phyloP scores from a whole-genome alignment of 1,140 invertebrate genomes.

The Argopecten irradians region DNA sequence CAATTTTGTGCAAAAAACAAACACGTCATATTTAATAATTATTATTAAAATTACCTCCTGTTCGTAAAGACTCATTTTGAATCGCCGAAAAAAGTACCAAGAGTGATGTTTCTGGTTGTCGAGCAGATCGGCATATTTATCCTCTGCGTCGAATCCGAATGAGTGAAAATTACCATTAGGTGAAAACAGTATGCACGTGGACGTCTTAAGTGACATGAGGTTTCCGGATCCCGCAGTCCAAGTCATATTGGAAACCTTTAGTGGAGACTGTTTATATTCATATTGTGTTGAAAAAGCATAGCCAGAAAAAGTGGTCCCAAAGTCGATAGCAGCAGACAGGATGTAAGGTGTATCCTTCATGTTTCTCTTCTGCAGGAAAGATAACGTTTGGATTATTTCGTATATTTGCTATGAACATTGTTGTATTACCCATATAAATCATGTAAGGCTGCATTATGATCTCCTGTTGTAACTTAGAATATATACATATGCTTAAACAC shows the following conservation, averaged over 20 bases:
- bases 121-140: conserved; percentile 30
- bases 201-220: conserved; percentile 26
- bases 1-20: neutral
- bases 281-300: conserved; percentile 36
- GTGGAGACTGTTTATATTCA: neutral
- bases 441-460: too few species aligned
- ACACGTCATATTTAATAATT: neutral
- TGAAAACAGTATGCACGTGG: conserved; percentile 37
- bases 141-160: conserved; percentile 43
- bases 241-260: neutral
- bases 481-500: too few species aligned
- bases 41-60: conserved; percentile 13
- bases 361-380: neutral
- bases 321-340: conserved; percentile 44
- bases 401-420: too few species aligned
- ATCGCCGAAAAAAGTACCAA: conserved; percentile 39
- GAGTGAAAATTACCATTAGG: conserved; percentile 13
- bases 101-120: neutral
- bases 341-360: neutral
- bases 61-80: conserved; percentile 42
- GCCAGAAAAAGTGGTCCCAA: conserved; percentile 41
- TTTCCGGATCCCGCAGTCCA: conserved; percentile 27
- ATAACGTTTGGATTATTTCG: too few species aligned
- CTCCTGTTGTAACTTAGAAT: too few species aligned
- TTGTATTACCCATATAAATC: too few species aligned